phyloP scores from a whole-genome alignment of 2,888 invertebrate genomes.

The Cephus rjabovi region DNA sequence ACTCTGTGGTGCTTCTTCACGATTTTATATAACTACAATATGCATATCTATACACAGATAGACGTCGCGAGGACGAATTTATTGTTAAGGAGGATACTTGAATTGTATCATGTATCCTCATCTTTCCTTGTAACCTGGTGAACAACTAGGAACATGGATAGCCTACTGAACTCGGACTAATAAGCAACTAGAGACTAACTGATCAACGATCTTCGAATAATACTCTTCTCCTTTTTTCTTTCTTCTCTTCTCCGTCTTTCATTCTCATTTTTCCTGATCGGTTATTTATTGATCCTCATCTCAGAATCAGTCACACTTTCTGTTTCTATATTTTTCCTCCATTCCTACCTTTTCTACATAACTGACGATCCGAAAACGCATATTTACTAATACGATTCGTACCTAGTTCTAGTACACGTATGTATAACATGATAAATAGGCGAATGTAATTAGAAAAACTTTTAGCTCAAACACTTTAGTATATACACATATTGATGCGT shows the following conservation, averaged over 20 bases:
- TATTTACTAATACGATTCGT: neutral
- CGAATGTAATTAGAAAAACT: neutral
- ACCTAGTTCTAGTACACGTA: neutral
- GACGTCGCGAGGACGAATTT: neutral
- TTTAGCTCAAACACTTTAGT: neutral
- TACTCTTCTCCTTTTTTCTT: neutral
- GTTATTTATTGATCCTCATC: neutral
- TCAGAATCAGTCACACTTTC: neutral
- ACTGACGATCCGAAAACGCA: neutral
- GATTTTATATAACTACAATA: slow-evolving; percentile 39
- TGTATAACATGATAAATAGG: neutral
- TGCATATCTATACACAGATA: neutral
- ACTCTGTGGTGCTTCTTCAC: slow-evolving; percentile 46
- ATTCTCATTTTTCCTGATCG: neutral
- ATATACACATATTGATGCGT: neutral
- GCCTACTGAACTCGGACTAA: neutral
- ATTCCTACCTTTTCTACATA: neutral
- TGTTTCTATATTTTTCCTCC: neutral
- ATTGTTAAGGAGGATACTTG: neutral
- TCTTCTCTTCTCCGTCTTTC: neutral
- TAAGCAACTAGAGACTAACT: neutral
- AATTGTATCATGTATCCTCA: neutral
- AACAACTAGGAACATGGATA: neutral
- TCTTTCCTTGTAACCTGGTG: neutral
- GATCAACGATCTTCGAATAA: neutral